These are phyloP conservation scores for Oryzias woworae DNA, from an alignment of 2,113 vertebrate species.

Conservation along the genomic window DNA sequence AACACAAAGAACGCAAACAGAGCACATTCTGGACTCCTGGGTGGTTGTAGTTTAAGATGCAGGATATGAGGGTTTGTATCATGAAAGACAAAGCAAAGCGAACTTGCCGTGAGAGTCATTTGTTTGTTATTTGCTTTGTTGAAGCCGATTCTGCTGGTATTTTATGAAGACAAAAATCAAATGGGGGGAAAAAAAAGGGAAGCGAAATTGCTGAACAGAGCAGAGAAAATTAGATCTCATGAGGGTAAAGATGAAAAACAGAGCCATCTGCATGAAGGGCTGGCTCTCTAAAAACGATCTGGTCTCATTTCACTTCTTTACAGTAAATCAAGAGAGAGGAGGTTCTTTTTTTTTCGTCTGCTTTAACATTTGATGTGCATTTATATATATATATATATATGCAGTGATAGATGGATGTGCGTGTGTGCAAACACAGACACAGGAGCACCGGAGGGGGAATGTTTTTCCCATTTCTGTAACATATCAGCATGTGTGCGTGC, in stretches of 20 bases:
- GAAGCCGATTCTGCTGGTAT: slow-evolving; percentile 63
- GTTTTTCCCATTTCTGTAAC: slow-evolving; percentile 49
- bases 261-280: slow-evolving; percentile 72
- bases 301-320: slow-evolving; percentile 71
- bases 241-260: slow-evolving; percentile 74
- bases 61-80: background rate
- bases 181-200: slow-evolving; percentile 31
- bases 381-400: background rate
- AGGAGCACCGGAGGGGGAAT: slow-evolving; percentile 31
- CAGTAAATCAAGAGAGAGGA: slow-evolving; percentile 62
- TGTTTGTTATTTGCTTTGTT: slow-evolving; percentile 70
- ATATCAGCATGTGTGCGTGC: slow-evolving; percentile 28
- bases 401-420: slow-evolving; percentile 14
- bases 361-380: slow-evolving; percentile 30
- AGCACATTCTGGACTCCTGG: slow-evolving; percentile 24
- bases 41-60: slow-evolving; percentile 8
- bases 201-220: slow-evolving; percentile 62
- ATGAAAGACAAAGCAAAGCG: slow-evolving; percentile 19
- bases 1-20: slow-evolving; percentile 35
- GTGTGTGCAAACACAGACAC: slow-evolving; percentile 38
- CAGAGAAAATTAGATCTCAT: slow-evolving; percentile 72
- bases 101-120: slow-evolving; percentile 55
- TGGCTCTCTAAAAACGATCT: slow-evolving; percentile 72
- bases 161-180: slow-evolving; percentile 68
- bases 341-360: slow-evolving; percentile 16